A percentile compares a stretch with the other conserved stretches of the same genome.
phyloP scores from a whole-genome alignment of 2,113 vertebrate species.

The Noturus placidus region DNA sequence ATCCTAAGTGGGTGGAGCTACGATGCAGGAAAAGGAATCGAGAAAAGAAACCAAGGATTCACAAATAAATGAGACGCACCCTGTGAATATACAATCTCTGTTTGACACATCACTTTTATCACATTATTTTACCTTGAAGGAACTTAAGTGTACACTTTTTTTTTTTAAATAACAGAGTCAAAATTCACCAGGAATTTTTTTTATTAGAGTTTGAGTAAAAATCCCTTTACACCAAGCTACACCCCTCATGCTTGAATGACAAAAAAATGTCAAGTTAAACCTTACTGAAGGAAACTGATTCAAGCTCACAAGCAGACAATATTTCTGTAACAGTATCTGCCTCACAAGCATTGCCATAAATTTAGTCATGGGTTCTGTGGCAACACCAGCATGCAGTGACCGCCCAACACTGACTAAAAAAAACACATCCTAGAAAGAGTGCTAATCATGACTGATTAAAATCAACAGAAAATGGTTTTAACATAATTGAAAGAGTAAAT shows the following conservation, averaged over 20 bases:
- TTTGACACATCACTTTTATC: neutral
- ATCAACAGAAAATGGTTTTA: neutral
- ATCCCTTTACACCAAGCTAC: slow-evolving; percentile 67
- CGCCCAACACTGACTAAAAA: neutral
- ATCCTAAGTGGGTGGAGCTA: too few relatives aligned
- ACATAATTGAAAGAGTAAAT: neutral
- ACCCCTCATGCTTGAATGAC: slow-evolving; percentile 47
- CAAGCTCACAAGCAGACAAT: neutral
- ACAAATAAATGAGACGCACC: too few relatives aligned
- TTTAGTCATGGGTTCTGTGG: neutral
- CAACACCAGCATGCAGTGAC: slow-evolving; percentile 30
- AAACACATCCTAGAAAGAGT: neutral
- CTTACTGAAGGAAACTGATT: slow-evolving; percentile 6
- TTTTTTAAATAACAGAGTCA: too few relatives aligned
- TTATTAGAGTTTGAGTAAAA: slow-evolving; percentile 85
- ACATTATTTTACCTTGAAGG: too few relatives aligned
- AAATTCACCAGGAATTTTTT: slow-evolving; percentile 72
- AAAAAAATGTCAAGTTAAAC: slow-evolving; percentile 20
- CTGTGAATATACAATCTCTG: neutral
- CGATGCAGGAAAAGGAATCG: too few relatives aligned
- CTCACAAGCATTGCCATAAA: slow-evolving; percentile 16
- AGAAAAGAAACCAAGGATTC: too few relatives aligned
- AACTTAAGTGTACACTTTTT: too few relatives aligned
- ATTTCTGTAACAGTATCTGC: slow-evolving; percentile 8
- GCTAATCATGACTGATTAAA: neutral